A percentile compares a stretch with the other conserved stretches of the same genome.
phyloP scores from a whole-genome alignment of 2,888 invertebrate genomes.

The Watsonalla cultraria region DNA sequence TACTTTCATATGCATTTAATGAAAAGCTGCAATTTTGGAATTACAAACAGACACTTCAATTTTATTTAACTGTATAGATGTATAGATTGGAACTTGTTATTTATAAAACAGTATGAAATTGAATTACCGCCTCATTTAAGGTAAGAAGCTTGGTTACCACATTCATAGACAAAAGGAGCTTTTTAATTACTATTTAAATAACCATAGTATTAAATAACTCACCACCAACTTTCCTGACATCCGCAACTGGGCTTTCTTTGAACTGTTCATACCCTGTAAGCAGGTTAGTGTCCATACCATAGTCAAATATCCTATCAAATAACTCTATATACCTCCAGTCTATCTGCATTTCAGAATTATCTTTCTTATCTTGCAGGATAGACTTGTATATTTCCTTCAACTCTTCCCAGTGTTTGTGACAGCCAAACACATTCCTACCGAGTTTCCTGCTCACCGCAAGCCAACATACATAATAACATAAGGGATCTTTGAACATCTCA shows the following conservation, averaged over 20 bases:
- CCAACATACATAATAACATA: constrained; percentile 63
- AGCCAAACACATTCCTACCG: constrained; percentile 28
- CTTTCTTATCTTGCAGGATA: constrained; percentile 60
- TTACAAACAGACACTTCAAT: too few relatives aligned
- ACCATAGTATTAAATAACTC: constrained; percentile 11
- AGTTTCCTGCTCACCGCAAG: constrained; percentile 43
- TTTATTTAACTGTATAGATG: too few relatives aligned
- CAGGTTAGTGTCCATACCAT: constrained; percentile 59
- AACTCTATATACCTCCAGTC: constrained; percentile 68
- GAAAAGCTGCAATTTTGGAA: too few relatives aligned
- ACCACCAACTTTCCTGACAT: constrained; percentile 44
- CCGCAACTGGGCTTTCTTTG: constrained; percentile 12
- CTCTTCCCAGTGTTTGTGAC: constrained; percentile 55
- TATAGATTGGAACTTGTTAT: too few relatives aligned
- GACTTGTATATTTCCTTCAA: constrained; percentile 47
- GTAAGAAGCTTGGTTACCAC: too few relatives aligned
- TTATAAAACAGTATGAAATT: too few relatives aligned
- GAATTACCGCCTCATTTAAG: too few relatives aligned
- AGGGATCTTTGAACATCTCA: constrained; percentile 56
- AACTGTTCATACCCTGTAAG: constrained; percentile 45
- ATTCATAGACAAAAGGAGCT: too few relatives aligned
- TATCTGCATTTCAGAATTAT: constrained; percentile 62
- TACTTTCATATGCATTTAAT: too few relatives aligned
- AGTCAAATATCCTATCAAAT: constrained; percentile 69
- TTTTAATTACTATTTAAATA: too few relatives aligned